Conservation (phyloP, 1,140 invertebrate species). For the Plutomurus gul region DNA sequence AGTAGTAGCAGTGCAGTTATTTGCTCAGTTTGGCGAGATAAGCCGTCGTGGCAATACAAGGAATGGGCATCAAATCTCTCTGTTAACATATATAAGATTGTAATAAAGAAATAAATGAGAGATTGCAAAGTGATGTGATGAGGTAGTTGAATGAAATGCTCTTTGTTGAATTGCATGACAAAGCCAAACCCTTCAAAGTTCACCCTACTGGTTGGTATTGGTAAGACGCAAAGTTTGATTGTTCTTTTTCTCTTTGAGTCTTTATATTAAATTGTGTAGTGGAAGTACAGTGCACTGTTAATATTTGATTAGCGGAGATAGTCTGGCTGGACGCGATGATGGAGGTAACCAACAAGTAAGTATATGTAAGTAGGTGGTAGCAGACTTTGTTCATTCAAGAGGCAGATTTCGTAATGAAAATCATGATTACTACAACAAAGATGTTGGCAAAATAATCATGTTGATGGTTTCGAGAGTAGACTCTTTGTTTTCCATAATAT, state of each 20-base stretch:
- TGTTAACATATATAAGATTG: neutral
- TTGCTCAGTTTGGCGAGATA: neutral
- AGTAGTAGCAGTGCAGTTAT: conserved; percentile 3
- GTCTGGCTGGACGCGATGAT: no score
- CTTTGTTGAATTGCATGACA: conserved; percentile 9
- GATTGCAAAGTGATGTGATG: neutral
- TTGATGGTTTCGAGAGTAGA: conserved; percentile 17
- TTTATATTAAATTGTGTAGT: neutral
- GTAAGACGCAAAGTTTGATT: neutral
- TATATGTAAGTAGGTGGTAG: neutral
- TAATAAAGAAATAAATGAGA: neutral
- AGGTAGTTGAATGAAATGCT: neutral
- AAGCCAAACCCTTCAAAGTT: neutral
- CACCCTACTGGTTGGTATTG: no score
- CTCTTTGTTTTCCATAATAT: neutral
- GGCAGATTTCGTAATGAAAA: conserved; percentile 15
- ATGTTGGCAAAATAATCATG: neutral
- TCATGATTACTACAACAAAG: conserved; percentile 1
- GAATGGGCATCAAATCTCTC: neutral
- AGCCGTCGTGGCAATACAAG: neutral
- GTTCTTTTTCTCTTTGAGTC: neutral
- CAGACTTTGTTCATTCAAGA: neutral
- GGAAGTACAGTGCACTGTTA: neutral
- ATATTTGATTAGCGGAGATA: neutral
- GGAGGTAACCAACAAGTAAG: neutral